Evolutionary conservation across 1,140 invertebrate genomes (phyloP).

Genomic region (Pectinophora gossypiella): DNA sequence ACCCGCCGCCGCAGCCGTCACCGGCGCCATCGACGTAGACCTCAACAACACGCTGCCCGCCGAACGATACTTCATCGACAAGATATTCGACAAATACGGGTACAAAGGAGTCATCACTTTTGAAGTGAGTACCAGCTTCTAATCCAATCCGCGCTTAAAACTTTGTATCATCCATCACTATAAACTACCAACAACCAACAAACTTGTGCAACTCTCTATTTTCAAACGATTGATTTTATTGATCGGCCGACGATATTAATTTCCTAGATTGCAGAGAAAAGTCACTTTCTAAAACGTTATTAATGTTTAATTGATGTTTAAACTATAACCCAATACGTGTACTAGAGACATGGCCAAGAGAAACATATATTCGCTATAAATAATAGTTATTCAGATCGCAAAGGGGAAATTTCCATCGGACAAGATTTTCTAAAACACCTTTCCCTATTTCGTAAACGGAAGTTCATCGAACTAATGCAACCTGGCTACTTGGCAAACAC

Average conservation of each 20-base stretch:
- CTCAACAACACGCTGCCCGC: slow-evolving; percentile 49
- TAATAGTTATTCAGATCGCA: slow-evolving; percentile 3
- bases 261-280: no score
- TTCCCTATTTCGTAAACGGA: slow-evolving; percentile 57
- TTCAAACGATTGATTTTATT: no score
- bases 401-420: slow-evolving; percentile 12
- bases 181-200: no score
- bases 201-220: no score
- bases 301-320: no score
- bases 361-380: no score
- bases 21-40: slow-evolving; percentile 11
- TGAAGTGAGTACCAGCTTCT: slow-evolving; percentile 69
- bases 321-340: no score
- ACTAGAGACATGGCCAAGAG: no score
- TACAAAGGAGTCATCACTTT: slow-evolving; percentile 77
- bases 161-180: no score
- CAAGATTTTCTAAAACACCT: slow-evolving; percentile 35
- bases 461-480: slow-evolving; percentile 59
- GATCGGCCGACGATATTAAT: no score
- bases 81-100: slow-evolving; percentile 79
- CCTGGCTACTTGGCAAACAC: slow-evolving; percentile 5
- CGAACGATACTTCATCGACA: slow-evolving; percentile 70
- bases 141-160: no score
- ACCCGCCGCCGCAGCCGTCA: slow-evolving; percentile 16
- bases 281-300: no score